These are phyloP conservation scores for Phthorimaea operculella DNA, from an alignment of 1,140 invertebrate species.

Conservation along the genomic window DNA sequence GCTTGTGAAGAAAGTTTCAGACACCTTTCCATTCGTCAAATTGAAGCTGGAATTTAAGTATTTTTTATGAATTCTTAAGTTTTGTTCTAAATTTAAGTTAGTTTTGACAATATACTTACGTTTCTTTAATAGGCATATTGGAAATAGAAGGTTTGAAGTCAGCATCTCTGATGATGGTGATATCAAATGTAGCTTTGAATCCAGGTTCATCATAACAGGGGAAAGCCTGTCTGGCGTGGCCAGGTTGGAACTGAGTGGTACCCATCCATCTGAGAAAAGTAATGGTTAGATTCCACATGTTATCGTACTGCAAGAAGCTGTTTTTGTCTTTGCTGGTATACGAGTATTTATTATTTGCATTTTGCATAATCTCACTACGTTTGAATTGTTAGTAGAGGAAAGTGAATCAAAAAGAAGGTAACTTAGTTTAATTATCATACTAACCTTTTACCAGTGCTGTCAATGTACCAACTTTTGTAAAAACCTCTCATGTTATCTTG, in stretches of 20 bases:
- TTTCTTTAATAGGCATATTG: slow-evolving; percentile 60
- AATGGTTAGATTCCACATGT: background rate
- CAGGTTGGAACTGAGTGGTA: slow-evolving; percentile 85
- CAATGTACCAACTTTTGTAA: slow-evolving; percentile 68
- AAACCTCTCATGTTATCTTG: slow-evolving; percentile 68
- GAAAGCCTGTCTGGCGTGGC: slow-evolving; percentile 84
- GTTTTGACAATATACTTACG: too few relatives aligned
- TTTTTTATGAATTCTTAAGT: too few relatives aligned
- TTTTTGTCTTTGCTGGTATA: too few relatives aligned
- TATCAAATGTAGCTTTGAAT: slow-evolving; percentile 82
- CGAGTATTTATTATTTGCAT: too few relatives aligned
- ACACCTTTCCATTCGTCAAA: slow-evolving; percentile 22
- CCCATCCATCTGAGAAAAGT: slow-evolving; percentile 70
- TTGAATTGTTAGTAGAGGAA: too few relatives aligned
- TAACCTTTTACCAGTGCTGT: slow-evolving; percentile 41
- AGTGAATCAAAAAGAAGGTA: too few relatives aligned
- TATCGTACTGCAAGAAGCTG: too few relatives aligned
- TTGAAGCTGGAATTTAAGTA: slow-evolving; percentile 12
- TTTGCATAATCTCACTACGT: too few relatives aligned
- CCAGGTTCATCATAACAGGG: slow-evolving; percentile 92
- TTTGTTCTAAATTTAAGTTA: too few relatives aligned
- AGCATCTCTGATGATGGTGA: slow-evolving; percentile 70
- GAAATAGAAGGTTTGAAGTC: slow-evolving; percentile 50
- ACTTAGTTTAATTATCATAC: background rate
- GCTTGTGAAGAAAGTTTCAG: slow-evolving; percentile 63